Evolutionary conservation across 2,113 vertebrate genomes (phyloP), one percentile per base, ranked within the genome.

Genomic region (Nestor notabilis): DNA sequence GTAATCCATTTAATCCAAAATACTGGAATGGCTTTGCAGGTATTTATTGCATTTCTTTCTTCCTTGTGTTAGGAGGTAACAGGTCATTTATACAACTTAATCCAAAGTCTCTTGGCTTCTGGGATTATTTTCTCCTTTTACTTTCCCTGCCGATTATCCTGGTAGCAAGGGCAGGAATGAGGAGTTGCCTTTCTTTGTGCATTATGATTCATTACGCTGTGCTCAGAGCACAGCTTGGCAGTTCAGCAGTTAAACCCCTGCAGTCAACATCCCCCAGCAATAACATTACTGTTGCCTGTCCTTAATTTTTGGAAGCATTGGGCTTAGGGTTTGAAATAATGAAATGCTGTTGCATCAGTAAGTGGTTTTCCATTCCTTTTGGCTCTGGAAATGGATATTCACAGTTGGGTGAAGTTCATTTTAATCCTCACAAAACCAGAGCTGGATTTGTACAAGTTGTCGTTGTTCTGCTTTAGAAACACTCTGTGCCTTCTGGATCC

Each of bases 351-450:
- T 95, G 89, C 93, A 90, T 97, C 91, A 93, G 84, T 95, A 87
- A 88, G 74, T 96, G 93, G 87, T 91, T 96, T 97, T 97, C 90
- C 93, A 35, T 96, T 97, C 58, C 68, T 96, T 89, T 97, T 96
- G 94, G 93, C 93, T 95, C 88, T 96, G 79, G 90, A 95, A 96
- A 82, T 1, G 3, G 75, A 85, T 95, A 85, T 96, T 95, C 90
- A 96, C 95, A 96, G 95, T 96, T 93, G 95, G 90, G 74, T 94
- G 96, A 97, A 95, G 91, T 97, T 96, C 74, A 79, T 95, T 96
- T 97, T 97, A 98, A 97, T 97, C 93, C 93, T 91, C 81, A 72
- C 89, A 97, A 97, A 97, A 94, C 89, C 84, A 52, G 92, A 95
- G 86, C 90, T 92, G 94, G 85, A 96, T 97, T 97, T 96, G 89